These are phyloP conservation scores for Ricordea florida DNA, from an alignment of 92 coral and sea anemone species.

Conservation along the genomic window DNA sequence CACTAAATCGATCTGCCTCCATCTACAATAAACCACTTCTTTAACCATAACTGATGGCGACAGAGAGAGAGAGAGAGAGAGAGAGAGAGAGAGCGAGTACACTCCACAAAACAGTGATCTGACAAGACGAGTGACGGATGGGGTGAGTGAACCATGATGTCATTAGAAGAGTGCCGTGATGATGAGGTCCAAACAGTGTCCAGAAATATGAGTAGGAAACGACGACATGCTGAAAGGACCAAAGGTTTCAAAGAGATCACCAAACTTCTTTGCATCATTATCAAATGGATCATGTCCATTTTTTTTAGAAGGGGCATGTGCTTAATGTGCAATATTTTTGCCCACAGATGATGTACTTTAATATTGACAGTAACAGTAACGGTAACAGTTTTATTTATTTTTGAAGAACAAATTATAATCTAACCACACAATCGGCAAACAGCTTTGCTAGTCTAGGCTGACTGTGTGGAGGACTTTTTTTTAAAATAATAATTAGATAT, in stretches of 20 bases:
- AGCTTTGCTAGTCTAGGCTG: no score
- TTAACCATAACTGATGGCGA: background rate
- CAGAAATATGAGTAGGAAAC: slow-evolving; percentile 49
- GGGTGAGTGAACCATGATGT: slow-evolving; percentile 32
- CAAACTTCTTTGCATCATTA: no score
- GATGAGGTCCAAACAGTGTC: slow-evolving; percentile 34
- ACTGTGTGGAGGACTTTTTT: no score
- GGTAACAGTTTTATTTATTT: no score
- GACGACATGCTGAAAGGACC: slow-evolving; percentile 16
- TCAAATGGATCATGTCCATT: slow-evolving; percentile 15
- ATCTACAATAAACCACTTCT: slow-evolving; percentile 1
- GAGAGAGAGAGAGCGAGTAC: slow-evolving; percentile 26
- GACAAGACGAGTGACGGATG: slow-evolving; percentile 23
- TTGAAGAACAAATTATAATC: no score
- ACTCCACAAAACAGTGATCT: slow-evolving; percentile 52
- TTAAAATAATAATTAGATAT: no score
- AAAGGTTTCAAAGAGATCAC: slow-evolving; percentile 33
- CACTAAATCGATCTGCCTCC: slow-evolving; percentile 6
- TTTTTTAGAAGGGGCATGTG: no score
- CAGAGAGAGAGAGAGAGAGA: no score
- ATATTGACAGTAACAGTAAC: no score
- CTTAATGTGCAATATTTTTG: no score
- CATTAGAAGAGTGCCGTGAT: slow-evolving; percentile 48
- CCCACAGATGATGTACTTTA: no score
- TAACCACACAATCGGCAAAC: no score